Evolutionary conservation across 2,797 vertebrate species (phyloP).

Genomic region (Neosalanx taihuensis): DNA sequence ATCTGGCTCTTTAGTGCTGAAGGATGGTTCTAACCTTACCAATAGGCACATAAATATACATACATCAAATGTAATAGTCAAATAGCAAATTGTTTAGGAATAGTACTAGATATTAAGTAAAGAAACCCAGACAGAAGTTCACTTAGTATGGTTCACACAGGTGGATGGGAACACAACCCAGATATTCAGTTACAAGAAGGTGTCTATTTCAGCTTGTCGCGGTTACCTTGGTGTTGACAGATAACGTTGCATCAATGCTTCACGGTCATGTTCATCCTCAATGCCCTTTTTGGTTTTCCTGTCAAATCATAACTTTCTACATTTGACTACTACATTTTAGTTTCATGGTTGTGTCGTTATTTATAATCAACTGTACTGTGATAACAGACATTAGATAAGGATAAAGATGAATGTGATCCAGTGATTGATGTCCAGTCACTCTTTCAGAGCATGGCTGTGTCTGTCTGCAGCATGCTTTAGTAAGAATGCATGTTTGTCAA

Average conservation of each 20-base stretch:
- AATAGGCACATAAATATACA: too few relatives aligned
- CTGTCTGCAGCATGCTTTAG: too few relatives aligned
- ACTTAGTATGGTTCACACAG: background rate
- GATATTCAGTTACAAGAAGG: constrained; percentile 3
- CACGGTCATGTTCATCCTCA: background rate
- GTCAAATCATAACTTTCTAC: background rate
- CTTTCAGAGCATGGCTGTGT: too few relatives aligned
- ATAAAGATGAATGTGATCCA: background rate
- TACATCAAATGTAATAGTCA: too few relatives aligned
- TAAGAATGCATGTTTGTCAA: too few relatives aligned
- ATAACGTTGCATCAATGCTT: background rate
- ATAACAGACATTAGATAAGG: background rate
- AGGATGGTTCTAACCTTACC: background rate
- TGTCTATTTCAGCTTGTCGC: constrained; percentile 2
- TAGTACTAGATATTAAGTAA: background rate
- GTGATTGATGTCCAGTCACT: too few relatives aligned
- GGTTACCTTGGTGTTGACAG: constrained; percentile 5
- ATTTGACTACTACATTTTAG: background rate
- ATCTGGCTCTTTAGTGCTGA: background rate
- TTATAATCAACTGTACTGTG: too few relatives aligned
- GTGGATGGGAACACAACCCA: background rate
- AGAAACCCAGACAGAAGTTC: background rate
- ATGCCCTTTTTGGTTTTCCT: background rate
- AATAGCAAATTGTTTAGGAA: too few relatives aligned
- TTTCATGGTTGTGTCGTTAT: background rate